Conservation (phyloP, 2,888 invertebrate species). For the Drosophila neoperkinsi region DNA sequence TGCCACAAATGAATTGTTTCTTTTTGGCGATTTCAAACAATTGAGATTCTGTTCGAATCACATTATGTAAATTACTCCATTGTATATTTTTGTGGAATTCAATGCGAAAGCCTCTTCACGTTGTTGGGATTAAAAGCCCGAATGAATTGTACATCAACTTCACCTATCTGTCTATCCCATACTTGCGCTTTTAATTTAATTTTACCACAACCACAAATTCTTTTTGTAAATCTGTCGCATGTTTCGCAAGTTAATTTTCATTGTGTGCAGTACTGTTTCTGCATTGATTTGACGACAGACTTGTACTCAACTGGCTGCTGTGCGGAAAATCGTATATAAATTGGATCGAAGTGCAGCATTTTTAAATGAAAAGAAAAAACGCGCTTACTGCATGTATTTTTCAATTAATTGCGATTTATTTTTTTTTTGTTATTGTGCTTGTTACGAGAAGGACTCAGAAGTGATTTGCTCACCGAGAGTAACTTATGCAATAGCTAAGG, state of each 20-base stretch:
- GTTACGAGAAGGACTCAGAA: neutral
- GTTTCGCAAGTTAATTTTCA: neutral
- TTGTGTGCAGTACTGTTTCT: neutral
- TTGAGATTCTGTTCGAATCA: neutral
- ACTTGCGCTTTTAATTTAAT: conserved; percentile 24
- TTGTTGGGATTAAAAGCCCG: neutral
- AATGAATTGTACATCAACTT: neutral
- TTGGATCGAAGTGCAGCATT: conserved; percentile 17
- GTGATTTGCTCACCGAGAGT: conserved; percentile 10
- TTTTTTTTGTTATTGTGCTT: neutral
- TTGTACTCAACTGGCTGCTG: conserved; percentile 8
- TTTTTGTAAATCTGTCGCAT: conserved; percentile 1
- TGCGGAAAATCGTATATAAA: conserved; percentile 24
- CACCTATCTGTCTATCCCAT: neutral
- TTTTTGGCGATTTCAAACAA: too few relatives aligned
- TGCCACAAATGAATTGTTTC: neutral
- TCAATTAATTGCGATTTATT: conserved; percentile 22
- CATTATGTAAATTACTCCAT: conserved; percentile 4
- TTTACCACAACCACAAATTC: conserved; percentile 4
- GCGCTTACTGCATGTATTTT: neutral
- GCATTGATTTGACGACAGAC: neutral
- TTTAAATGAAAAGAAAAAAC: neutral
- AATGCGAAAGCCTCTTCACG: neutral
- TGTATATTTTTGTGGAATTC: neutral
- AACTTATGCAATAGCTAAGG: neutral